A percentile compares a stretch with the other conserved stretches of the same genome.
Evolutionary conservation across 1,140 invertebrate genomes (phyloP).

Genomic region (Ceratina calcarata): DNA sequence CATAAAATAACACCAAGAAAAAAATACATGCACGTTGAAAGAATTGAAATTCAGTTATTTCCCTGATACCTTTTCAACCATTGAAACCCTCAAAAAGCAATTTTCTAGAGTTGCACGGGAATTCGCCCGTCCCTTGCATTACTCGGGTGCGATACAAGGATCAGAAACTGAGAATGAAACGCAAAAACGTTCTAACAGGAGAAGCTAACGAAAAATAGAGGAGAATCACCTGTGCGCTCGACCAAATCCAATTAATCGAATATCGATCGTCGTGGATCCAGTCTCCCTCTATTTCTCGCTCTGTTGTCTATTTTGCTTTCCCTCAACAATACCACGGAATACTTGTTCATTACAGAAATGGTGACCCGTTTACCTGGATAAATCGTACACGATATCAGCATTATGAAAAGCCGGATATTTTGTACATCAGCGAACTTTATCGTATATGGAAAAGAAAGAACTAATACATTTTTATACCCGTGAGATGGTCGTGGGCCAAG

Average conservation of each 20-base stretch:
- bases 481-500: not conserved
- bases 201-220: not conserved
- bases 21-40: no score
- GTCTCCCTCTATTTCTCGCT: not conserved
- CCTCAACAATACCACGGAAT: not conserved
- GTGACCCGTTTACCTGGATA: conserved; percentile 33
- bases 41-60: no score
- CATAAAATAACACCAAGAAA: no score
- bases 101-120: no score
- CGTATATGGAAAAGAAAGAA: not conserved
- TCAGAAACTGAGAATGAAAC: conserved; percentile 9
- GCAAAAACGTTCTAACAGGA: not conserved
- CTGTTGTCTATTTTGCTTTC: conserved; percentile 14
- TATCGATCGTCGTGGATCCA: conserved; percentile 29
- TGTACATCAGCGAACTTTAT: conserved; percentile 3
- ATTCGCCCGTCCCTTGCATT: not conserved
- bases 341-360: conserved; percentile 34
- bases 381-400: conserved; percentile 8
- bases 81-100: no score
- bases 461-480: conserved; percentile 35
- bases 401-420: conserved; percentile 27
- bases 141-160: not conserved
- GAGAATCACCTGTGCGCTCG: not conserved
- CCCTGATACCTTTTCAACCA: no score
- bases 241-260: no score